These are phyloP conservation scores for Steinernema hermaphroditum DNA, from an alignment of 2,888 invertebrate genomes.

Conservation along the genomic window DNA sequence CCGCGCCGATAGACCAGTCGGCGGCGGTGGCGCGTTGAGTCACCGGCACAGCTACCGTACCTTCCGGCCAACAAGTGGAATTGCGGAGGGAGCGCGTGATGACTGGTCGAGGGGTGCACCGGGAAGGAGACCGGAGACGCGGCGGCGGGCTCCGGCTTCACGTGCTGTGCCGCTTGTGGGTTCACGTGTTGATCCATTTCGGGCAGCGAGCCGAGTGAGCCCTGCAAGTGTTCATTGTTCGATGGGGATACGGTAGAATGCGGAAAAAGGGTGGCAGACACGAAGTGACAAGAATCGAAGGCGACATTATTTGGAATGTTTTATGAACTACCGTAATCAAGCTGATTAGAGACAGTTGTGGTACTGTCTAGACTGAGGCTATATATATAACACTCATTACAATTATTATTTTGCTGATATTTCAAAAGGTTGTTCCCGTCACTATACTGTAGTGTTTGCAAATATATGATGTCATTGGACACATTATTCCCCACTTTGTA, in stretches of 20 bases:
- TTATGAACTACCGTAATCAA: too few species aligned
- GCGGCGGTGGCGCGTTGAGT: neutral
- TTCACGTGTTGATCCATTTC: constrained; percentile 11
- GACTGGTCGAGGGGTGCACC: constrained; percentile 6
- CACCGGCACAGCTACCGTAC: constrained; percentile 12
- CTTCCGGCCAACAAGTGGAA: constrained; percentile 12
- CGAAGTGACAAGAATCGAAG: too few species aligned
- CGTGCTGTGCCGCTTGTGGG: neutral
- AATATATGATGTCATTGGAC: too few species aligned
- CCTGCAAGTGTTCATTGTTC: neutral
- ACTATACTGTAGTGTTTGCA: too few species aligned
- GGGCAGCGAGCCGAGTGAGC: constrained; percentile 1
- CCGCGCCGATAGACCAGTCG: neutral
- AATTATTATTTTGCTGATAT: too few species aligned
- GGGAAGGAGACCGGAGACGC: neutral
- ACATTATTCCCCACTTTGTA: too few species aligned
- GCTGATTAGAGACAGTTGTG: too few species aligned
- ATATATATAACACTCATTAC: too few species aligned
- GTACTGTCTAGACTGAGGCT: too few species aligned
- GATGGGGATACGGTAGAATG: neutral
- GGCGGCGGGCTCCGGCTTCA: neutral
- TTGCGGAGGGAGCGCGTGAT: constrained; percentile 7
- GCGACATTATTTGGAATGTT: too few species aligned
- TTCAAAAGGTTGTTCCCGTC: too few species aligned
- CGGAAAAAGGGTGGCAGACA: too few species aligned